A percentile compares a stretch with the other conserved stretches of the same genome.
Conservation (phyloP, 2,888 invertebrate genomes). For the Syrista parreyssii region DNA sequence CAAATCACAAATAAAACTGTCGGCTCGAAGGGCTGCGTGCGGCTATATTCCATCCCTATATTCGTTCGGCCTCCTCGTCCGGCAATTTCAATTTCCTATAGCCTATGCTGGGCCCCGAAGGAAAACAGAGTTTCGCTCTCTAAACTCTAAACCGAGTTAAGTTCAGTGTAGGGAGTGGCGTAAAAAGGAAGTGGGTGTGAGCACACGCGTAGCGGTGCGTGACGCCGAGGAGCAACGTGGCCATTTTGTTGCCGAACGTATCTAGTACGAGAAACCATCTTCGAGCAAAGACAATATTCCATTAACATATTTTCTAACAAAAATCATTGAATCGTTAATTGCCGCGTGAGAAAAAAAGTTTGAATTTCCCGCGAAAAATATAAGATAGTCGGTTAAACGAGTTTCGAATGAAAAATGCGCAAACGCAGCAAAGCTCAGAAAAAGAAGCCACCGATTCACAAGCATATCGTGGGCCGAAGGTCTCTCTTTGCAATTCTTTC, state of each 20-base stretch:
- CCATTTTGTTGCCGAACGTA: conserved; percentile 48
- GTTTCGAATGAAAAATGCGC: background rate
- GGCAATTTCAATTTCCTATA: conserved; percentile 8
- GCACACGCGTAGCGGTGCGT: conserved; percentile 63
- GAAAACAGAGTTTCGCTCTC: conserved; percentile 7
- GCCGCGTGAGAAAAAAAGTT: background rate
- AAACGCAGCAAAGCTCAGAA: background rate
- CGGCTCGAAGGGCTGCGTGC: background rate
- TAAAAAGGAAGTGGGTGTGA: conserved; percentile 67
- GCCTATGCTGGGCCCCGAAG: background rate
- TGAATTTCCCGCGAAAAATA: background rate
- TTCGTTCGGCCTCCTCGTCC: conserved; percentile 20
- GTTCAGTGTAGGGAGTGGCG: conserved; percentile 62
- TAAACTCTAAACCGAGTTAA: conserved; percentile 34
- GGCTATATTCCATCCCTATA: conserved; percentile 31
- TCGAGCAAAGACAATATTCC: background rate
- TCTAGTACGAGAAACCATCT: background rate
- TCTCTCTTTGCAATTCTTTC: conserved; percentile 30
- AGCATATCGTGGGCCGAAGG: background rate
- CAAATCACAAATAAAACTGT: background rate
- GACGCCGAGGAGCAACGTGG: conserved; percentile 51
- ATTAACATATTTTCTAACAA: background rate
- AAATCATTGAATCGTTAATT: no score
- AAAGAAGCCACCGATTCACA: background rate
- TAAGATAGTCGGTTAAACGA: background rate